Conservation (phyloP, 1,140 invertebrate species). For the Drosophila nebulosa region DNA sequence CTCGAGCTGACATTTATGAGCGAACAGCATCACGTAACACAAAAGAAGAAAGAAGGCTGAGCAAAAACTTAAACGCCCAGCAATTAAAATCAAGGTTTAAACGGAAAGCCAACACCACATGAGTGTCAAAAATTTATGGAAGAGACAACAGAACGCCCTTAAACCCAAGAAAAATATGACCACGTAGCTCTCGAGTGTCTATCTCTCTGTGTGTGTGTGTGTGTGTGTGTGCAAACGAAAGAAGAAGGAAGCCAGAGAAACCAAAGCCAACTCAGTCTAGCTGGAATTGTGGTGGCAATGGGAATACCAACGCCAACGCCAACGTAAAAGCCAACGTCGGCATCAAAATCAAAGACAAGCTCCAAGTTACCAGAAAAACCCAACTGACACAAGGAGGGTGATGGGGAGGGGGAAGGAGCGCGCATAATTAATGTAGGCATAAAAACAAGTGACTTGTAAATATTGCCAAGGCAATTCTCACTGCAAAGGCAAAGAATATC, state of each 20-base stretch:
- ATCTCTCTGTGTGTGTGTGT: no score
- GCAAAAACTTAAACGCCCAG: slow-evolving; percentile 35
- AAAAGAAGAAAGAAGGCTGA: neutral
- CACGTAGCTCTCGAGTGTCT: slow-evolving; percentile 3
- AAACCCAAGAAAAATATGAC: slow-evolving; percentile 49
- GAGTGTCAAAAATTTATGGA: slow-evolving; percentile 68
- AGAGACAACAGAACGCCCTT: slow-evolving; percentile 43
- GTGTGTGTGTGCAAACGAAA: slow-evolving; percentile 1
- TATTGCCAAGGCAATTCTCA: slow-evolving; percentile 65
- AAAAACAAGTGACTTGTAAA: slow-evolving; percentile 80
- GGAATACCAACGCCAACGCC: slow-evolving; percentile 5
- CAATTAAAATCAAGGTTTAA: slow-evolving; percentile 61
- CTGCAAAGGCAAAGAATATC: slow-evolving; percentile 22
- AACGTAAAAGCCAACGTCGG: slow-evolving; percentile 10
- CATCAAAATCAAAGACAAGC: slow-evolving; percentile 75
- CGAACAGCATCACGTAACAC: slow-evolving; percentile 13
- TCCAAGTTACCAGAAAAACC: slow-evolving; percentile 57
- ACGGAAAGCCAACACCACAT: slow-evolving; percentile 35
- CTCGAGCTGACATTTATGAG: slow-evolving; percentile 71
- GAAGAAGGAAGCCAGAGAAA: slow-evolving; percentile 36
- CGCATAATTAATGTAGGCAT: slow-evolving; percentile 79
- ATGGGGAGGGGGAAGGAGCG: slow-evolving; percentile 64
- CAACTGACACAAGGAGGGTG: slow-evolving; percentile 58
- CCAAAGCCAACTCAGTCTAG: slow-evolving; percentile 49
- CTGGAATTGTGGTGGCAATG: slow-evolving; percentile 61